Evolutionary conservation across 2,797 vertebrate genomes (phyloP).

Genomic region (Rhyacichthys aspro): DNA sequence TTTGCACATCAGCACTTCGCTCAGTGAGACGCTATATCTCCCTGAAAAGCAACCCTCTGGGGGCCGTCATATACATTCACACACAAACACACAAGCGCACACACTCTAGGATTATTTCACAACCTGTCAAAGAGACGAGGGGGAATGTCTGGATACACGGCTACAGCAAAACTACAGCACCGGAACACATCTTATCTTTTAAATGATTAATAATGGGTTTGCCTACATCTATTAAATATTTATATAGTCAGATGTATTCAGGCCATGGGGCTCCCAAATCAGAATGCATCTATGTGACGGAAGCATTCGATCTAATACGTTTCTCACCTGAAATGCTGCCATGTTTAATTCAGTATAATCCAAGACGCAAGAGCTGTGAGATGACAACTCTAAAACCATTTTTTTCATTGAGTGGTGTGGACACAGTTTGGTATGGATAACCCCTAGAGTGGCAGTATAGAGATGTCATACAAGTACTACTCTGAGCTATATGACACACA

Average conservation of each 20-base stretch:
- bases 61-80: constrained; percentile 45
- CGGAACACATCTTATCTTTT: neutral
- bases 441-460: no score
- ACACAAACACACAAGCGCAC: neutral
- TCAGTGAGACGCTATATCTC: constrained; percentile 68
- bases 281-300: neutral
- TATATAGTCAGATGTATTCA: neutral
- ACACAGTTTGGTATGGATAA: no score
- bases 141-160: constrained; percentile 30
- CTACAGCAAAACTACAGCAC: neutral
- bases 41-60: constrained; percentile 49
- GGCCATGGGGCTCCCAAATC: neutral
- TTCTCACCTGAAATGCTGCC: no score
- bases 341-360: no score
- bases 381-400: no score
- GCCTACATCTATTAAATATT: neutral
- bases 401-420: no score
- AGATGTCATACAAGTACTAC: no score
- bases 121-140: constrained; percentile 26
- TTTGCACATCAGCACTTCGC: constrained; percentile 73
- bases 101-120: constrained; percentile 27
- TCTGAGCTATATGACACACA: no score
- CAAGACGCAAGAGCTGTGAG: no score
- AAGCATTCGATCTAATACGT: neutral
- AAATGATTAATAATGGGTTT: neutral